phyloP scores from a whole-genome alignment of 1,140 invertebrate genomes.

The Panagrolaimus sp. region DNA sequence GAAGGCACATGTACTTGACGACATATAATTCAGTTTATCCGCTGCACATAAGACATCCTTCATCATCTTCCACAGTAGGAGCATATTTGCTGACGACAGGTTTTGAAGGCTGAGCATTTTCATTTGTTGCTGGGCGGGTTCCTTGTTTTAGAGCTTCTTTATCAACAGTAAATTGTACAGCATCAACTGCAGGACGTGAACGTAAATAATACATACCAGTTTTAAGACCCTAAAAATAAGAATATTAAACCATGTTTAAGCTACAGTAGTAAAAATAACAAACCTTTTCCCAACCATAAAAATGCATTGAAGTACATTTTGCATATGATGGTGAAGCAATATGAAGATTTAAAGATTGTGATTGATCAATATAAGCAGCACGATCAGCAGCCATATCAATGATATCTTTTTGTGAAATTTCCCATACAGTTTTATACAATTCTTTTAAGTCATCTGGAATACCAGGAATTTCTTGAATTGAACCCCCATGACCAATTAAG shows the following conservation, averaged over 20 bases:
- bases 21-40: slow-evolving; percentile 1
- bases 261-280: slow-evolving; percentile 1
- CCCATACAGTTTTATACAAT: slow-evolving; percentile 96
- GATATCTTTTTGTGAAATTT: slow-evolving; percentile 84
- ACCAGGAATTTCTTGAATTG: slow-evolving; percentile 77
- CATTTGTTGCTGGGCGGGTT: not conserved
- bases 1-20: not conserved
- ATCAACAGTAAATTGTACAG: slow-evolving; percentile 95
- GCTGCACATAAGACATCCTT: slow-evolving; percentile 20
- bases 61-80: slow-evolving; percentile 7
- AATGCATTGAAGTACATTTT: slow-evolving; percentile 93
- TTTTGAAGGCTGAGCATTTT: not conserved
- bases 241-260: not conserved
- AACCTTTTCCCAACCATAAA: slow-evolving; percentile 88
- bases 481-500: slow-evolving; percentile 83
- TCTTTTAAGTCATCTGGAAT: slow-evolving; percentile 81
- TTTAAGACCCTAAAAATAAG: slow-evolving; percentile 73
- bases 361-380: slow-evolving; percentile 94
- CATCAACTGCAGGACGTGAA: slow-evolving; percentile 86
- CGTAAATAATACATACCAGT: slow-evolving; percentile 97
- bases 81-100: not conserved
- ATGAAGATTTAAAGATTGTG: slow-evolving; percentile 90
- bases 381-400: slow-evolving; percentile 87
- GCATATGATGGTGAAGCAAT: slow-evolving; percentile 85
- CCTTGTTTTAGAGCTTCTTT: not conserved